A percentile compares a stretch with the other conserved stretches of the same genome.
phyloP scores from a whole-genome alignment of 2,888 invertebrate species.

The Octodonta nipae region DNA sequence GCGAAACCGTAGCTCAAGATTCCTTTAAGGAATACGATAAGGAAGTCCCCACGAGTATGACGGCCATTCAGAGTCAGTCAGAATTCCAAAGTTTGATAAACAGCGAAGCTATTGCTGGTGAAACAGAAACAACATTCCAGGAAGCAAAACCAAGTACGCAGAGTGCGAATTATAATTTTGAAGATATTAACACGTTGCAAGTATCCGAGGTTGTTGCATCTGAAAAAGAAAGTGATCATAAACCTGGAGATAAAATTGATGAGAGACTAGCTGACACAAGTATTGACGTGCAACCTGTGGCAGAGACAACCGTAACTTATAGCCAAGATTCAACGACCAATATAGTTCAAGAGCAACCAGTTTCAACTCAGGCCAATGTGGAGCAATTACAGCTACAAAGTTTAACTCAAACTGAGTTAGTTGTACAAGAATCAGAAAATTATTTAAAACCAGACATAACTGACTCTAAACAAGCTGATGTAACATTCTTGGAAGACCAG shows the following conservation, averaged over 20 bases:
- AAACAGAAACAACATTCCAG: conserved; percentile 42
- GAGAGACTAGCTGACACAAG: conserved; percentile 31
- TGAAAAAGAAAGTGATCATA: conserved; percentile 37
- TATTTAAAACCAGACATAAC: conserved; percentile 32
- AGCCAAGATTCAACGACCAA: conserved; percentile 26
- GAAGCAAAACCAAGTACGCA: conserved; percentile 35
- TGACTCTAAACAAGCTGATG: conserved; percentile 32
- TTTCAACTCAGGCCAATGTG: conserved; percentile 33
- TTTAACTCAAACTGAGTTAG: conserved; percentile 33
- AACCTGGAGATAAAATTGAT: conserved; percentile 23
- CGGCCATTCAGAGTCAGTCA: conserved; percentile 41
- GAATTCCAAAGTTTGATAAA: conserved; percentile 42
- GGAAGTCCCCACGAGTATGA: conserved; percentile 32
- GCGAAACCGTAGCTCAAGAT: conserved; percentile 43
- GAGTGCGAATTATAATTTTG: conserved; percentile 33
- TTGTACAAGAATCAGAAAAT: conserved; percentile 32
- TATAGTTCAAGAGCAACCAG: conserved; percentile 22
- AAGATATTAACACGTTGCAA: conserved; percentile 36
- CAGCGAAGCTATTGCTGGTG: conserved; percentile 41
- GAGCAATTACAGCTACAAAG: conserved; percentile 37
- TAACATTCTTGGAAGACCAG: conserved; percentile 34
- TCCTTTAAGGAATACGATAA: conserved; percentile 38
- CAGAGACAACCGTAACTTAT: conserved; percentile 34
- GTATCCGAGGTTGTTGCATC: conserved; percentile 36
- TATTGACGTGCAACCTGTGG: conserved; percentile 32